phyloP scores from a whole-genome alignment of 1,140 invertebrate genomes.

The Bathynomus jamesi region DNA sequence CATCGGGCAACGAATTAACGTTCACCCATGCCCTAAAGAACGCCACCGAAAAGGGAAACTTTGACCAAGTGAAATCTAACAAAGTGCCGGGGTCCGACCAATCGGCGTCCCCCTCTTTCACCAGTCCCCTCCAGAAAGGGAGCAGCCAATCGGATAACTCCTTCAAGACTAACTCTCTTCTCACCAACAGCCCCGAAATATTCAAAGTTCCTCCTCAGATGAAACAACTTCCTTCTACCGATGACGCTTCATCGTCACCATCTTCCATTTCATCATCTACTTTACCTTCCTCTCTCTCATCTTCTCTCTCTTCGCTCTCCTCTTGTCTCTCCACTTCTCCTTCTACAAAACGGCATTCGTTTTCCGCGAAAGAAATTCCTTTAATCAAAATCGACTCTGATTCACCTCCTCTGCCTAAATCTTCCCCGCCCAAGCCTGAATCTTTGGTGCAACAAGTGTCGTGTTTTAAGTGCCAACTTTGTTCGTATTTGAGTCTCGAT shows the following conservation, averaged over 20 bases:
- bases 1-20: constrained; percentile 16
- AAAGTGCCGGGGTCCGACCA: background rate
- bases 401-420: background rate
- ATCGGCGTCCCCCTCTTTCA: too few relatives aligned
- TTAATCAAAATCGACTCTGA: background rate
- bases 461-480: constrained; percentile 32
- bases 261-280: too few relatives aligned
- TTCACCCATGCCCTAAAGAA: constrained; percentile 31
- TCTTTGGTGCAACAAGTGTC: constrained; percentile 26
- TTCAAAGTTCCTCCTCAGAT: background rate
- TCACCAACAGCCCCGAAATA: background rate
- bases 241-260: too few relatives aligned
- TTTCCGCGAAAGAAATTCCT: background rate
- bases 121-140: too few relatives aligned
- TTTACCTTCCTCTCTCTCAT: too few relatives aligned
- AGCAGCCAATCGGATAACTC: too few relatives aligned
- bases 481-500: constrained; percentile 26
- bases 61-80: constrained; percentile 7
- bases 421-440: constrained; percentile 10
- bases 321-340: too few relatives aligned
- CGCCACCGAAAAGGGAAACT: constrained; percentile 23
- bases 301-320: too few relatives aligned
- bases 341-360: background rate
- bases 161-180: background rate
- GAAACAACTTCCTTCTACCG: too few relatives aligned